Evolutionary conservation across 2,113 vertebrate genomes (phyloP).

Genomic region (Myrmecobius fasciatus): DNA sequence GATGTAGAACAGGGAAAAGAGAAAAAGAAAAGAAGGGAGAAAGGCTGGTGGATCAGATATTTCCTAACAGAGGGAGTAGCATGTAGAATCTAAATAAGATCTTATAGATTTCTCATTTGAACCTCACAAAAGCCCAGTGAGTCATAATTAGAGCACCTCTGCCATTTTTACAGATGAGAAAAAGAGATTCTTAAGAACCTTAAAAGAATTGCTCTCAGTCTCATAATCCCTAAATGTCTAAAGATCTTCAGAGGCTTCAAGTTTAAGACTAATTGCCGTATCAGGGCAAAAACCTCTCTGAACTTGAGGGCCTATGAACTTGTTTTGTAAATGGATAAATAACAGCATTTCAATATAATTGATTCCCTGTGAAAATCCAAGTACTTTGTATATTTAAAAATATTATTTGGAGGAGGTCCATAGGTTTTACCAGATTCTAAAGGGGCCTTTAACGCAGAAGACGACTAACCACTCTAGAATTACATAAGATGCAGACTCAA

Average conservation of each 20-base stretch:
- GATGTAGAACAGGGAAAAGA: background rate
- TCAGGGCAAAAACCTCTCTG: background rate
- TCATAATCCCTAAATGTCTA: background rate
- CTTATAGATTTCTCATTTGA: background rate
- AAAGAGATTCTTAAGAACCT: background rate
- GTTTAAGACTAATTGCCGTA: background rate
- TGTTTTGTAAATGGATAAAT: background rate
- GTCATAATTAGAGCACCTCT: too few relatives aligned
- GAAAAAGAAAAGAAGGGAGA: background rate
- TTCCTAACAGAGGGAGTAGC: background rate
- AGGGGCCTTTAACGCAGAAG: background rate
- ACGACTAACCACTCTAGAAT: background rate
- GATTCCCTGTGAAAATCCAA: background rate
- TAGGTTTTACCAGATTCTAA: background rate
- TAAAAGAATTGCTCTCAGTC: background rate
- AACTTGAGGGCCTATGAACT: background rate
- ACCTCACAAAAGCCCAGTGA: background rate
- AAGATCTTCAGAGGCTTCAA: background rate
- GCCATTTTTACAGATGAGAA: background rate
- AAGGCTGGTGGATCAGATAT: background rate
- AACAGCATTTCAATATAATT: background rate
- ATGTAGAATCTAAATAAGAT: background rate
- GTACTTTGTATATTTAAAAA: background rate
- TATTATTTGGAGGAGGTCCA: background rate
- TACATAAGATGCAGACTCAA: background rate